A percentile compares a stretch with the other conserved stretches of the same genome.
Conservation (phyloP, 1,140 invertebrate genomes). For the Drosophila elegans region DNA sequence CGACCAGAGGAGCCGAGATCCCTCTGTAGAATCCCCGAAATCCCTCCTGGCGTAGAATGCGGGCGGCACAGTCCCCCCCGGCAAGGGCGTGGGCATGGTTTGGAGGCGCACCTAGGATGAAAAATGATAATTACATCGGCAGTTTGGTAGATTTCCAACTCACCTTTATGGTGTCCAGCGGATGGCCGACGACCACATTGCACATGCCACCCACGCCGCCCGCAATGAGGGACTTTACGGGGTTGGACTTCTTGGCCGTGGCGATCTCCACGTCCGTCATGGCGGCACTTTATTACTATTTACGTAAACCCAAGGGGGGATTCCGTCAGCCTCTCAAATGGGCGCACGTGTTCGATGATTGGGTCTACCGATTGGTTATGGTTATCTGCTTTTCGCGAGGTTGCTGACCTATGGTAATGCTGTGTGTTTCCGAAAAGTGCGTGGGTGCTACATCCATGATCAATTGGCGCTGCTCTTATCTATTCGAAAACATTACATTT, state of each 20-base stretch:
- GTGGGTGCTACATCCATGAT: slow-evolving; percentile 53
- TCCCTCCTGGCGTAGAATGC: slow-evolving; percentile 95
- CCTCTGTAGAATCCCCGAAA: slow-evolving; percentile 93
- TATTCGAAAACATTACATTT: slow-evolving; percentile 35
- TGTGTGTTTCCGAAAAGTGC: slow-evolving; percentile 10
- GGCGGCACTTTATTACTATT: slow-evolving; percentile 21
- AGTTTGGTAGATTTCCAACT: background rate
- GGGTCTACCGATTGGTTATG: slow-evolving; percentile 50
- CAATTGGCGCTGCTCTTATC: slow-evolving; percentile 23
- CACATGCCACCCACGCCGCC: slow-evolving; percentile 98
- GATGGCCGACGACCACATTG: slow-evolving; percentile 96
- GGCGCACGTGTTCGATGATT: slow-evolving; percentile 21
- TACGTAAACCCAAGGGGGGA: slow-evolving; percentile 56
- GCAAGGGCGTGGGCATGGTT: slow-evolving; percentile 92
- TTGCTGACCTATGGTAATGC: slow-evolving; percentile 50
- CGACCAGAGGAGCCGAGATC: slow-evolving; percentile 89
- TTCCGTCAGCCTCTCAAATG: slow-evolving; percentile 6
- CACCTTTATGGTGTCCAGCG: slow-evolving; percentile 96
- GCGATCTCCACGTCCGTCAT: slow-evolving; percentile 30
- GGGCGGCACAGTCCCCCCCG: slow-evolving; percentile 95
- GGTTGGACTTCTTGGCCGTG: slow-evolving; percentile 87
- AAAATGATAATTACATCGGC: background rate
- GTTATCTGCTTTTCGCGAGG: slow-evolving; percentile 40
- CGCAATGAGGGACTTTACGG: slow-evolving; percentile 97
- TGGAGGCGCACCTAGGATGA: slow-evolving; percentile 92